A percentile compares a stretch with the other conserved stretches of the same genome.
Conservation (phyloP, 2,113 vertebrate species). For the Phainopepla nitens region DNA sequence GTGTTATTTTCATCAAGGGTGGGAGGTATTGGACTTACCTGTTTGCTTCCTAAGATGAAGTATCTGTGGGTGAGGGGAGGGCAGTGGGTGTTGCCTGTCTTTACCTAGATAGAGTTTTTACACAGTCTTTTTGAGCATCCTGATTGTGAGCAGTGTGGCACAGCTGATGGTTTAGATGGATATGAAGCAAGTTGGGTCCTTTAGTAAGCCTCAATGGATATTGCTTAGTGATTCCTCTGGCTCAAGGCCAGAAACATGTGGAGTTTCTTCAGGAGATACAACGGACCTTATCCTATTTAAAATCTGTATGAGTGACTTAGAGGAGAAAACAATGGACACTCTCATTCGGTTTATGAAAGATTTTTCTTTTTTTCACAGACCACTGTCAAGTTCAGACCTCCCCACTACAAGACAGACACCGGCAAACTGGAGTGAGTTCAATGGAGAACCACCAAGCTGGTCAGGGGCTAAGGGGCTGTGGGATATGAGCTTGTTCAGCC, state of each 20-base stretch:
- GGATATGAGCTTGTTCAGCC: not conserved
- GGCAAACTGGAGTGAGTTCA: not conserved
- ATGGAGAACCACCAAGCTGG: not conserved
- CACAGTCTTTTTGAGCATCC: not conserved
- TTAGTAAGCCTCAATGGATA: not conserved
- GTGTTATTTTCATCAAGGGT: not conserved
- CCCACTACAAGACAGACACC: not conserved
- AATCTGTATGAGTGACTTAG: not conserved
- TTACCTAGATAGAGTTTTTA: not conserved
- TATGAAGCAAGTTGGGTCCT: not conserved
- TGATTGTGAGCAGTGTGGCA: not conserved
- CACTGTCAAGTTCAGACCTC: not conserved
- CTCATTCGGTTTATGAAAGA: not conserved
- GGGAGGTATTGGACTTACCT: not conserved
- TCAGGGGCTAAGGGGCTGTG: not conserved
- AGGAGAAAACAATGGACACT: not conserved
- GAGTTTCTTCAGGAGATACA: not conserved
- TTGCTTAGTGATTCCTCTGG: not conserved
- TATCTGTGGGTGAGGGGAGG: not conserved
- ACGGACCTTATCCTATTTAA: not conserved
- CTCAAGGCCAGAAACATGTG: not conserved
- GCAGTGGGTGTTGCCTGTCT: not conserved
- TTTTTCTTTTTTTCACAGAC: not conserved
- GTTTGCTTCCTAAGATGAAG: not conserved
- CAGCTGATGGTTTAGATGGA: too few relatives aligned